Conservation (phyloP, 2,888 invertebrate species). For the Leptinotarsa haldemani region DNA sequence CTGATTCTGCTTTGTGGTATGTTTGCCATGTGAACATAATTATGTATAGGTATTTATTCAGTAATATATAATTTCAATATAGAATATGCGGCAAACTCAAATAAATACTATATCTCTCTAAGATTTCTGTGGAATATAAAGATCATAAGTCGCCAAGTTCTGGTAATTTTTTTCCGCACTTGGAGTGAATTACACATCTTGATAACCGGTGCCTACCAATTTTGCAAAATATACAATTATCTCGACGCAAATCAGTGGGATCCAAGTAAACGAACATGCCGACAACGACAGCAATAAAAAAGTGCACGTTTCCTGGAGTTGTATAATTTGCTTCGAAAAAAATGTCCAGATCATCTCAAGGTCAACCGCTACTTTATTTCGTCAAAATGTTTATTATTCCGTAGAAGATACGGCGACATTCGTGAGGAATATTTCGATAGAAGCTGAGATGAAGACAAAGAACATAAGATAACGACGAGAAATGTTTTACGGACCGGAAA, state of each 20-base stretch:
- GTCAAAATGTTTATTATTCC: constrained; percentile 25
- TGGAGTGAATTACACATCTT: no score
- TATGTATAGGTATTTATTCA: no score
- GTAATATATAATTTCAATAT: no score
- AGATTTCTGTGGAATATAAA: no score
- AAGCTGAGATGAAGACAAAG: constrained; percentile 27
- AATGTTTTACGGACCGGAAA: constrained; percentile 10
- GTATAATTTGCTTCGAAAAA: constrained; percentile 23
- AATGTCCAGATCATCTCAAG: constrained; percentile 24
- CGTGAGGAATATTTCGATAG: constrained; percentile 37
- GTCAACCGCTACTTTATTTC: constrained; percentile 14
- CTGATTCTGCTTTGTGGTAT: no score
- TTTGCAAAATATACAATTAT: constrained; percentile 37
- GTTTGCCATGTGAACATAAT: no score
- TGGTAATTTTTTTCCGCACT: no score
- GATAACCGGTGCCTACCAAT: neutral
- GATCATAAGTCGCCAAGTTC: no score
- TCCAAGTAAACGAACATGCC: constrained; percentile 33
- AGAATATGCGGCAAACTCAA: no score
- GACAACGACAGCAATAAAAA: constrained; percentile 30
- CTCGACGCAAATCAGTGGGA: constrained; percentile 35
- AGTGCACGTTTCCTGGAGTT: constrained; percentile 15
- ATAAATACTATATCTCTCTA: no score
- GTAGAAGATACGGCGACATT: constrained; percentile 22
- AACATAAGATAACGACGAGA: constrained; percentile 24